phyloP scores from a whole-genome alignment of 92 coral and sea anemone genomes.

The Zoanthus solanderi region DNA sequence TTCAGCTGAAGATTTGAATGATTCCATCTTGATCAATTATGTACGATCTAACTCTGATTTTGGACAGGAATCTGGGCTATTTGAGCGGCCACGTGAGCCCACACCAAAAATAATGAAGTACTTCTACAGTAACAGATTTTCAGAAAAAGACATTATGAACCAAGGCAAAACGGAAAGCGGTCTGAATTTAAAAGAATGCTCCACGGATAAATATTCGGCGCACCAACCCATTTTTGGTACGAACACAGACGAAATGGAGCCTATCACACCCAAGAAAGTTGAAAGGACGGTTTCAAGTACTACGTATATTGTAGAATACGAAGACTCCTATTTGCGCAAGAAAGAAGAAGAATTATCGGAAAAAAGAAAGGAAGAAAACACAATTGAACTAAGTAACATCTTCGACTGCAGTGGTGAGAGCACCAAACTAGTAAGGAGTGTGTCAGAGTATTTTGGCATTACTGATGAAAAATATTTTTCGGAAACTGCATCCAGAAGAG shows the following conservation, averaged over 20 bases:
- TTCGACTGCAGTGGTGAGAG: neutral
- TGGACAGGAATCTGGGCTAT: neutral
- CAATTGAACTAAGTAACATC: no score
- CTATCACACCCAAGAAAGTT: neutral
- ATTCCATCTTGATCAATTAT: slow-evolving; percentile 8
- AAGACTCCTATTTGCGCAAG: slow-evolving; percentile 3
- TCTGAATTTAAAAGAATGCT: neutral
- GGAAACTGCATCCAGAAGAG: neutral
- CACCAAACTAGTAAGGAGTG: neutral
- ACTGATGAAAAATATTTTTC: neutral
- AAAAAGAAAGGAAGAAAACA: neutral
- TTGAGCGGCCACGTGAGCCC: slow-evolving; percentile 7
- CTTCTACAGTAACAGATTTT: neutral
- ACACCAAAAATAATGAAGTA: slow-evolving; percentile 9
- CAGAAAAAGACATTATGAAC: neutral
- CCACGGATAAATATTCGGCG: neutral
- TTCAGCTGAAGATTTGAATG: neutral
- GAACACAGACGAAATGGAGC: neutral
- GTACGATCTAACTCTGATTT: neutral
- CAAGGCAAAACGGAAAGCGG: no score
- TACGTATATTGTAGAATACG: neutral
- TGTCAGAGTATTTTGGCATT: neutral
- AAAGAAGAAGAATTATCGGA: neutral
- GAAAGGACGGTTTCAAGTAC: neutral
- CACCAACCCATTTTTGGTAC: neutral